Evolutionary conservation across 2,113 vertebrate species (phyloP).

Genomic region (Ginglymostoma cirratum): DNA sequence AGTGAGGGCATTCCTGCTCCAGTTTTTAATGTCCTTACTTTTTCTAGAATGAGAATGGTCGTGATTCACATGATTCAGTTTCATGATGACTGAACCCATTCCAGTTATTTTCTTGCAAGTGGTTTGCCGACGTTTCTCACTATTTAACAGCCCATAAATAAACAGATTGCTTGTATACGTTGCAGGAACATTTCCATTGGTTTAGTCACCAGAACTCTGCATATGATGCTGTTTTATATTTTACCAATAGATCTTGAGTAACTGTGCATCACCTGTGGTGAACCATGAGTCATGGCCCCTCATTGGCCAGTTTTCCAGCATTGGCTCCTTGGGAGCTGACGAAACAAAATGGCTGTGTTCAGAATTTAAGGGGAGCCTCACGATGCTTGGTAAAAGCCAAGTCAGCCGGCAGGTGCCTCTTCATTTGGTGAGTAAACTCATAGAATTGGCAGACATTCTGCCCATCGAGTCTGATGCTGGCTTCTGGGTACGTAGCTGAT

Average conservation of each 20-base stretch:
- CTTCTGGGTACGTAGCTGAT: too few relatives aligned
- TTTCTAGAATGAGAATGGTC: too few relatives aligned
- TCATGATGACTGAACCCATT: too few relatives aligned
- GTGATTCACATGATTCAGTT: too few relatives aligned
- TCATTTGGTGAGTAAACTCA: constrained; percentile 62
- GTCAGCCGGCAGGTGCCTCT: constrained; percentile 55
- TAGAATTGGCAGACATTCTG: background rate
- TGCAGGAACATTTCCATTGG: background rate
- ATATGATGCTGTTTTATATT: background rate
- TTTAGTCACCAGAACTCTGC: background rate
- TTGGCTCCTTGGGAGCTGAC: constrained; percentile 84
- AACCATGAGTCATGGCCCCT: constrained; percentile 70
- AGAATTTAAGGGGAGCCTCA: constrained; percentile 82
- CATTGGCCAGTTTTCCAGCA: constrained; percentile 93
- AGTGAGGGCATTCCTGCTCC: too few relatives aligned
- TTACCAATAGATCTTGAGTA: constrained; percentile 61
- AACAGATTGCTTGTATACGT: too few relatives aligned
- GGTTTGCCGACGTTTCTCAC: too few relatives aligned
- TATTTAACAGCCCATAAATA: too few relatives aligned
- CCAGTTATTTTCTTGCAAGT: too few relatives aligned
- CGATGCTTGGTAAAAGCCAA: constrained; percentile 52
- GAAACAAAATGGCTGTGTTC: constrained; percentile 84
- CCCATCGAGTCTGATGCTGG: too few relatives aligned
- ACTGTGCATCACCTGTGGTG: constrained; percentile 51
- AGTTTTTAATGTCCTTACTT: too few relatives aligned